phyloP scores from a whole-genome alignment of 53 echinoderm and acorn worm genomes.

The Patiria pectinifera region DNA sequence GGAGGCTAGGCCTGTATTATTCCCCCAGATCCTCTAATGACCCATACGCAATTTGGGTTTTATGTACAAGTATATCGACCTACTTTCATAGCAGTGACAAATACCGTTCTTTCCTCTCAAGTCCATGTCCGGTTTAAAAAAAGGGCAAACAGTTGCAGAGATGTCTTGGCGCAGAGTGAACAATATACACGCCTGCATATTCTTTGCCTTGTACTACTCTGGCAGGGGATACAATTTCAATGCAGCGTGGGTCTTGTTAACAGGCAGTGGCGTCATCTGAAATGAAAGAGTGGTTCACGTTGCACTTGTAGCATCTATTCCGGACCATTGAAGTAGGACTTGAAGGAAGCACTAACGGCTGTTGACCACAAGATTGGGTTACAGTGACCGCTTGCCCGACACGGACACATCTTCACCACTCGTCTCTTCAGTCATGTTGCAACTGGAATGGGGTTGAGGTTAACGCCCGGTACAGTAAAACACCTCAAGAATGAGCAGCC shows the following conservation, averaged over 20 bases:
- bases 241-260: not conserved
- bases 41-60: not conserved
- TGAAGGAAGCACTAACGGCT: conserved; percentile 38
- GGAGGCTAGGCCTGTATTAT: too few species aligned
- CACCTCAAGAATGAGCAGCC: too few species aligned
- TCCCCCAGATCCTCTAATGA: too few species aligned
- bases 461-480: not conserved
- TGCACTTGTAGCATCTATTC: conserved; percentile 40
- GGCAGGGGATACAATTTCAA: not conserved
- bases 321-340: conserved; percentile 43
- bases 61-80: not conserved
- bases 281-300: conserved; percentile 49
- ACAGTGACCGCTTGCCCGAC: conserved; percentile 6
- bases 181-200: not conserved
- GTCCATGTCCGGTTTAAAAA: not conserved
- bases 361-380: conserved; percentile 52
- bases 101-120: not conserved
- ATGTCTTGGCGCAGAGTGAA: not conserved
- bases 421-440: not conserved
- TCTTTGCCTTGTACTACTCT: not conserved
- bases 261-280: conserved; percentile 39
- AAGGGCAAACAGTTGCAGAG: not conserved
- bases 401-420: conserved; percentile 30
- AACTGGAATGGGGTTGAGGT: not conserved
- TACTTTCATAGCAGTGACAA: not conserved